Evolutionary conservation across 2,113 vertebrate genomes (phyloP), one percentile per base, ranked within the genome.

Genomic region (Triplophysa siluroides): DNA sequence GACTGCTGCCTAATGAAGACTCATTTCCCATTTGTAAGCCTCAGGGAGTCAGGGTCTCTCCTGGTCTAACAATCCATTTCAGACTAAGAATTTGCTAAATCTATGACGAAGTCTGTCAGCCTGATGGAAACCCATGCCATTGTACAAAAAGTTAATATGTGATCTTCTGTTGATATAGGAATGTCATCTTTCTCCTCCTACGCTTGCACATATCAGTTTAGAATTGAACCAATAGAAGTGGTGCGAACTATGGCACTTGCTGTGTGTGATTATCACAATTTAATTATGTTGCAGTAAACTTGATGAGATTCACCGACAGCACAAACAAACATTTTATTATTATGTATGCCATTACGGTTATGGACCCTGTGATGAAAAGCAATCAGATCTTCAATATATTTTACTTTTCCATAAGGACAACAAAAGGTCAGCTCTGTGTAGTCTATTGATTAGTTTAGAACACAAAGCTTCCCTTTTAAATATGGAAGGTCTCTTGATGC

Each of bases 1-100:
- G 54, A 23, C 33, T 14, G 54, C 26, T 60, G 19, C 54, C 13
- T 73, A 73, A 60, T 43, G 43, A 60, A 73, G n/a, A 73, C 29
- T 12, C 54, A 43, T 43, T 73, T 43, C 6, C 10, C 52, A 41
- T 58, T 72, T 72, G 50, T 58, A 72, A 72, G 13, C 70, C 71
- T 26, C 7, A 13, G 33, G 33, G 54, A 73, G 14, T 26, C 7
- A 8, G 33, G 33, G 54, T 43, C 21, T n/a, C 54, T 56, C 10
- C 18, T 54, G 47, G 50, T 56, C 18, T 47, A 18, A 56, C n/a
- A 2, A 43, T 60, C 13, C 21, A 23, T 54, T 60, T 60, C n/a
- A 60, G 11, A 19, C 11, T n/a, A 56, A 21, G 8, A 38, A 56
- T 41, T 16, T 23, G 21, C 38, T 43, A 75, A 71, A 12, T 54